Base-by-base conservation (phyloP, 2,113 vertebrate genomes). In the Neogobius melanostomus region DNA sequence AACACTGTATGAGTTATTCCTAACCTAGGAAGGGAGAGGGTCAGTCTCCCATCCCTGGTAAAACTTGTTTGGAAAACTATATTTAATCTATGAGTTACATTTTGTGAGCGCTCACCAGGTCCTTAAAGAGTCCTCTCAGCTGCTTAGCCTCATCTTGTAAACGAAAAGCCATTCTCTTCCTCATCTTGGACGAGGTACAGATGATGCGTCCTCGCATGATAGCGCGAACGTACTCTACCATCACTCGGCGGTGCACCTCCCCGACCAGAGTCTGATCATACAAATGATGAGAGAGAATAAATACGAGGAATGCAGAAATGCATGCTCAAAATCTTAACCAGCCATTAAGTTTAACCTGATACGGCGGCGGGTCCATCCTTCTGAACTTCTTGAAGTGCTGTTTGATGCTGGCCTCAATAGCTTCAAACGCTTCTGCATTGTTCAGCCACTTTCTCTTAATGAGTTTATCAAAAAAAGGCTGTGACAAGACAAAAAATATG, bases 391-490 rank as follows among this genome's bases (percentile, higher is more conserved):
- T 93, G 64, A 94, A 92, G 62, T 96, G 95, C 8, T 92, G 90
- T 64, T 93, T 94, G 65, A 96, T 89, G 52, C 90, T 85, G 12
- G 87, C 80, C 85, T 95, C 92, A 64, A 98, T 96, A 80, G 93
- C 77, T 14, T 96, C 94, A 63, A 95, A 95, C 17, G 94, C 91
- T 10, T 96, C 95, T 0, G 93, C 89, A 89, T 93, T 95, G 73
- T 85, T 93, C 75, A 97, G 53, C 96, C 96, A 98, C 75, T 95
- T 96, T 73, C 94, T 89, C 77, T 94, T 94, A 69, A 98, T 94
- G 79, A 98, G 90, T 68, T 96, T 97, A 71, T 91, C 91, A 69
- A 96, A 96, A 83, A 95, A 91, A 5, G 95, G 95, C 95, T 96
- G 89, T 2, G 88, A 85, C 8, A 59, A 57, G 5, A 5, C 28